Conservation (phyloP, 2,888 invertebrate genomes). For the Drosophila merina region DNA sequence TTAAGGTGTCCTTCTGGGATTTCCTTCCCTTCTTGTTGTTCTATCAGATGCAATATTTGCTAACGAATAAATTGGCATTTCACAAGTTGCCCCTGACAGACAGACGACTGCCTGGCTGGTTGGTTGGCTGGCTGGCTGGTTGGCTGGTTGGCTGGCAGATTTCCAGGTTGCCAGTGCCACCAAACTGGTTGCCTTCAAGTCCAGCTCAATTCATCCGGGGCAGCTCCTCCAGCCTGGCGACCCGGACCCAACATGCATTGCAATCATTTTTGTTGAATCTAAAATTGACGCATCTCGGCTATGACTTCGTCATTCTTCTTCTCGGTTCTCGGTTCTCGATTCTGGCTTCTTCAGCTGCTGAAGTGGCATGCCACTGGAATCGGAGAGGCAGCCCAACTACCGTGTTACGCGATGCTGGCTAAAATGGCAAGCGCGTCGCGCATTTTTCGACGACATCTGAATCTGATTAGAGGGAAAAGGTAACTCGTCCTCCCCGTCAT, state of each 20-base stretch:
- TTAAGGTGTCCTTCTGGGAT: slow-evolving; percentile 9
- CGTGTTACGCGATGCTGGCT: slow-evolving; percentile 73
- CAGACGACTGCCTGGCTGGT: slow-evolving; percentile 65
- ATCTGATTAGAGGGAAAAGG: slow-evolving; percentile 70
- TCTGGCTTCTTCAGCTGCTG: slow-evolving; percentile 13
- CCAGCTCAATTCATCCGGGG: slow-evolving; percentile 22
- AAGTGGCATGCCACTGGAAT: slow-evolving; percentile 10
- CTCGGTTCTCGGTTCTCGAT: slow-evolving; percentile 28
- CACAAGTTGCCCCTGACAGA: slow-evolving; percentile 73
- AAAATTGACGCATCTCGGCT: slow-evolving; percentile 80
- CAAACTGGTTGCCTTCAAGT: slow-evolving; percentile 28
- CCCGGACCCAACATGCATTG: slow-evolving; percentile 71
- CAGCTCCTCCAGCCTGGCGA: slow-evolving; percentile 6
- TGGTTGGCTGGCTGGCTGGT: slow-evolving; percentile 16
- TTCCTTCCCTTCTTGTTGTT: slow-evolving; percentile 51
- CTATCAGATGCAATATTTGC: slow-evolving; percentile 80
- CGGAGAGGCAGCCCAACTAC: slow-evolving; percentile 54
- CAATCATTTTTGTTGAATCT: slow-evolving; percentile 80
- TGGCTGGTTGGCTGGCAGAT: slow-evolving; percentile 42
- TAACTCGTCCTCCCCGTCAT: slow-evolving; percentile 31
- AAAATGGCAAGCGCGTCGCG: slow-evolving; percentile 78
- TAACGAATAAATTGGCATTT: slow-evolving; percentile 80
- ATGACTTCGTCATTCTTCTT: slow-evolving; percentile 76
- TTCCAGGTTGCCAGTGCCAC: slow-evolving; percentile 12
- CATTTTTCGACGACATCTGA: slow-evolving; percentile 80